A percentile compares a stretch with the other conserved stretches of the same genome.
Conservation (phyloP, 2,888 invertebrate genomes). For the Tromatobia lineatoria region DNA sequence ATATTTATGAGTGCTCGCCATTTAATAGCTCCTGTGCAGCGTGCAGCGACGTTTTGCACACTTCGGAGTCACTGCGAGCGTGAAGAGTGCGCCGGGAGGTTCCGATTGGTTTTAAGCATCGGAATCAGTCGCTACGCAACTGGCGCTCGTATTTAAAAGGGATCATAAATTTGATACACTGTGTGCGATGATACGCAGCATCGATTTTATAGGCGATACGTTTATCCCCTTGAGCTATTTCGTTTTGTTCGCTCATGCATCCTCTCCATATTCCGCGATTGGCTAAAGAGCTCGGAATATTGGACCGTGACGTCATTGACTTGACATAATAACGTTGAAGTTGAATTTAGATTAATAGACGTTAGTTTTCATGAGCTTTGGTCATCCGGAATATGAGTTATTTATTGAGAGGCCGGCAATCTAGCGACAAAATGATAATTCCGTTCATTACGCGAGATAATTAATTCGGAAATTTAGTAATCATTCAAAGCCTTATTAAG, state of each 20-base stretch:
- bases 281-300: not conserved
- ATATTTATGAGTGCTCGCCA: constrained; percentile 82
- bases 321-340: not conserved
- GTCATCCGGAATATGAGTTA: not conserved
- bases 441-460: not conserved
- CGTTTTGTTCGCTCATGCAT: not conserved
- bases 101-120: constrained; percentile 57
- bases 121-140: constrained; percentile 52
- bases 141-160: constrained; percentile 69
- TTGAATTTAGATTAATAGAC: not conserved
- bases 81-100: constrained; percentile 44
- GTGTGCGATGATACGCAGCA: constrained; percentile 73
- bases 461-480: not conserved
- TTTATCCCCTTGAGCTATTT: constrained; percentile 9
- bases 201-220: constrained; percentile 73
- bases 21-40: constrained; percentile 81
- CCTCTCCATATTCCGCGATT: not conserved
- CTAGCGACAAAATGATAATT: not conserved
- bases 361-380: not conserved
- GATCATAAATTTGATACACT: constrained; percentile 75
- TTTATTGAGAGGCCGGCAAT: not conserved
- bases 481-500: not conserved
- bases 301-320: not conserved
- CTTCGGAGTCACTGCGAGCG: constrained; percentile 70
- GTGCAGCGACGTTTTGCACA: constrained; percentile 59